phyloP scores from a whole-genome alignment of 2,888 invertebrate genomes.

The Papilio protenor region DNA sequence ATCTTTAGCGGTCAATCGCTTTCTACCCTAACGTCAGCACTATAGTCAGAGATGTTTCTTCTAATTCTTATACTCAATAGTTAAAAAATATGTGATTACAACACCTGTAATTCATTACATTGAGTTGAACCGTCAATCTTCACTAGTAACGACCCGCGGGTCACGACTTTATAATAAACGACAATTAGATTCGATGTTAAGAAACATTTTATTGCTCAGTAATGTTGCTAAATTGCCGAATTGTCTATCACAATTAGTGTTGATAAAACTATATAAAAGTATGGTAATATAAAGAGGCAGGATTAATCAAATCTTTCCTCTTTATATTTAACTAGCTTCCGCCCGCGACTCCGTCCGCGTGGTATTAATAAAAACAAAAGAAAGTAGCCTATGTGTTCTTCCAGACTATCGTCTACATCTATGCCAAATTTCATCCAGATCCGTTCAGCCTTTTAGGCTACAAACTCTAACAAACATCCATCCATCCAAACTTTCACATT shows the following conservation, averaged over 20 bases:
- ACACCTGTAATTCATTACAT: background rate
- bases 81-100: background rate
- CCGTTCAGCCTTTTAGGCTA: too few relatives aligned
- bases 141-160: background rate
- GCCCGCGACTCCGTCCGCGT: too few relatives aligned
- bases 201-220: conserved; percentile 21
- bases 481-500: too few relatives aligned
- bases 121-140: background rate
- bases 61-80: background rate
- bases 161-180: conserved; percentile 33
- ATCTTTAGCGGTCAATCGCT: background rate
- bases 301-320: too few relatives aligned
- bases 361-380: too few relatives aligned
- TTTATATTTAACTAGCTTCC: too few relatives aligned
- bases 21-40: too few relatives aligned
- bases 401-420: too few relatives aligned
- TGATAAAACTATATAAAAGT: background rate
- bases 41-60: too few relatives aligned
- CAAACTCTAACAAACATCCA: too few relatives aligned
- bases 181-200: conserved; percentile 29
- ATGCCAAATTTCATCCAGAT: too few relatives aligned
- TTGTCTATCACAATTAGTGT: background rate
- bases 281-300: background rate
- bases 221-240: conserved; percentile 11
- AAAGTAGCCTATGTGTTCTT: too few relatives aligned